Evolutionary conservation across 2,113 vertebrate genomes (phyloP).

Genomic region (Varanus komodoensis): DNA sequence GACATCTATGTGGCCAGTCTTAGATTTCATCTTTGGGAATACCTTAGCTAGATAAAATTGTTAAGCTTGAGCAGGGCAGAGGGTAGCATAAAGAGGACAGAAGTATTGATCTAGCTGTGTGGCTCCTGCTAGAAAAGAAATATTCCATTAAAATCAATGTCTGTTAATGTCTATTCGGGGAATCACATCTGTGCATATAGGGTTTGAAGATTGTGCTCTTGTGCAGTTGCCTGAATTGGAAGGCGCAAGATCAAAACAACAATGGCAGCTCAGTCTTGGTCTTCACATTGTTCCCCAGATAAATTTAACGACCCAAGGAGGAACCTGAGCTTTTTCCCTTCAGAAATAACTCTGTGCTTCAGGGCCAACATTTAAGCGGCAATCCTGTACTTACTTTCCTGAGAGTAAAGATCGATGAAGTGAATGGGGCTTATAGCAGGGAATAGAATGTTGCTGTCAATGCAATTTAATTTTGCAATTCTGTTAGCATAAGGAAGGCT

Average conservation of each 20-base stretch:
- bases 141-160: slow-evolving; percentile 18
- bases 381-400: not conserved
- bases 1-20: slow-evolving; percentile 28
- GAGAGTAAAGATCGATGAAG: not conserved
- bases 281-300: not conserved
- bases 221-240: not conserved
- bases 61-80: slow-evolving; percentile 1
- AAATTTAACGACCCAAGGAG: not conserved
- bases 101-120: slow-evolving; percentile 33
- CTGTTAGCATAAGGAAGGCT: not conserved
- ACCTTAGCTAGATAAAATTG: slow-evolving; percentile 11
- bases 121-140: not conserved
- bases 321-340: not conserved
- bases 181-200: slow-evolving; percentile 35
- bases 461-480: not conserved
- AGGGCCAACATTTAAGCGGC: not conserved
- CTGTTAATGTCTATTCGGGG: not conserved
- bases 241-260: not conserved
- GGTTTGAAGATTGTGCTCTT: not conserved
- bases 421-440: too few species aligned
- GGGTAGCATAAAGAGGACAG: not conserved
- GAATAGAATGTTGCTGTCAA: not conserved
- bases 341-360: not conserved
- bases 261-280: not conserved
- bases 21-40: slow-evolving; percentile 8